A percentile compares a stretch with the other conserved stretches of the same genome.
Evolutionary conservation across 2,113 vertebrate species (phyloP).

Genomic region (Salvelinus fontinalis): DNA sequence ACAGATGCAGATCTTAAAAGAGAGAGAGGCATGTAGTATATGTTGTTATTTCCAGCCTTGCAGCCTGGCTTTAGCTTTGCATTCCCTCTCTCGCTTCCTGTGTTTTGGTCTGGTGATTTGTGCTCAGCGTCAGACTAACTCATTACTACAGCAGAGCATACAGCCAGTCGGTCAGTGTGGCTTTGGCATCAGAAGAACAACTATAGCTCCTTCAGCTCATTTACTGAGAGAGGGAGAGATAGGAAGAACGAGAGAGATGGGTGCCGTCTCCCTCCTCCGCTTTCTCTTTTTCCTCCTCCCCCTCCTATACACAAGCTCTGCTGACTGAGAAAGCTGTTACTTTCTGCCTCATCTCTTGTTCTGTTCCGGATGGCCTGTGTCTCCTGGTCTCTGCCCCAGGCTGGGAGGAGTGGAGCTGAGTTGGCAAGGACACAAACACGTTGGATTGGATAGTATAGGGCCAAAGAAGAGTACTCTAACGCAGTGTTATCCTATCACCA

Average conservation of each 20-base stretch:
- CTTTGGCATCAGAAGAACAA: constrained; percentile 30
- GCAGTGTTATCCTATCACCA: neutral
- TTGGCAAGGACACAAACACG: neutral
- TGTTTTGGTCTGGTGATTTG: neutral
- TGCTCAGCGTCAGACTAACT: constrained; percentile 2
- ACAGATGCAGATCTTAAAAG: neutral
- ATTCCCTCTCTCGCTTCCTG: constrained; percentile 1
- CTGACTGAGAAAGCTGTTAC: constrained; percentile 8
- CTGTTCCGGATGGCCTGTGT: constrained; percentile 1
- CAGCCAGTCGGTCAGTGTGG: neutral
- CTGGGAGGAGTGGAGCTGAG: neutral
- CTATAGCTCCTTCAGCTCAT: neutral
- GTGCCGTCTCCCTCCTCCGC: neutral
- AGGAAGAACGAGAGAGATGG: neutral
- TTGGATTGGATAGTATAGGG: neutral
- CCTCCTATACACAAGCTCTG: constrained; percentile 4
- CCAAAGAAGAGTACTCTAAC: neutral
- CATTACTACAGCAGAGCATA: neutral
- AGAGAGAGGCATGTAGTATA: too few relatives aligned
- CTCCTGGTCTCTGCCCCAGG: neutral
- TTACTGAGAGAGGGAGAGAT: neutral
- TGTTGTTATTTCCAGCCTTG: neutral
- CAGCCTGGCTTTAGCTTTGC: neutral
- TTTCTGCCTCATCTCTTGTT: constrained; percentile 22
- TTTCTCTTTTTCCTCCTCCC: neutral